Base-by-base conservation (phyloP, 2,888 invertebrate species). In the Melanostoma mellinum region DNA sequence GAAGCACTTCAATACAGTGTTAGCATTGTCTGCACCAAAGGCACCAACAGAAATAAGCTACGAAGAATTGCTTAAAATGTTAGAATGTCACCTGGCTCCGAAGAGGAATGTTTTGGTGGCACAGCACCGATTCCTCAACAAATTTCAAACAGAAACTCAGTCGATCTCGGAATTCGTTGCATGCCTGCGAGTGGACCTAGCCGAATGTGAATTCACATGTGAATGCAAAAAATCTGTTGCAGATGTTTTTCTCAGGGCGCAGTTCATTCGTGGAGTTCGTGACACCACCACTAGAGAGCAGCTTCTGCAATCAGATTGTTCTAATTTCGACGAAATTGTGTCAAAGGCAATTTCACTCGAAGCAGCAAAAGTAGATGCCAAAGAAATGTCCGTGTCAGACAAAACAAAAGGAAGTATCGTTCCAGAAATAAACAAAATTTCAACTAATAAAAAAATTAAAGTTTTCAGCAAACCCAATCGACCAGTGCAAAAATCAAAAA, bases 261-360 rank as follows among this genome's bases (percentile, higher is more conserved):
- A 53, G 10, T 53, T 53, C 36, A 10, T 53, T 36, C 53, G 53
- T 3, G 36, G 53, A 10, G 36, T 53, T 10, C 10, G 35, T 33
- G 53, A 20, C 20, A 20, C 20, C 20, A 20, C 20, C 20, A 20
- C 20, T 20, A 20, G 20, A 20, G 20, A 20, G 36, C 36, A 53
- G 6, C 36, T 36, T 8, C 30, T 53, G 36, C 53, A 53, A 36
- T 35, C 53, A 36, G 20, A 20, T 20, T 20, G 20, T 20, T 20
- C 20, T 20, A 20, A 20, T 20, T 20, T 20, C 20, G 20, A 20
- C 20, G 20, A 20, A 20, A 20, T 20, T 20, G 20, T 20, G 20
- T 20, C 42, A 35, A 53, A 67, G 4, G 74, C 82, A 30, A n/a
- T 74, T 8, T 30, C 69, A 20, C 61, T 78, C 1, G 82, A 84